Conservation (phyloP, 2,113 vertebrate genomes). For the Neomonachus schauinslandi region DNA sequence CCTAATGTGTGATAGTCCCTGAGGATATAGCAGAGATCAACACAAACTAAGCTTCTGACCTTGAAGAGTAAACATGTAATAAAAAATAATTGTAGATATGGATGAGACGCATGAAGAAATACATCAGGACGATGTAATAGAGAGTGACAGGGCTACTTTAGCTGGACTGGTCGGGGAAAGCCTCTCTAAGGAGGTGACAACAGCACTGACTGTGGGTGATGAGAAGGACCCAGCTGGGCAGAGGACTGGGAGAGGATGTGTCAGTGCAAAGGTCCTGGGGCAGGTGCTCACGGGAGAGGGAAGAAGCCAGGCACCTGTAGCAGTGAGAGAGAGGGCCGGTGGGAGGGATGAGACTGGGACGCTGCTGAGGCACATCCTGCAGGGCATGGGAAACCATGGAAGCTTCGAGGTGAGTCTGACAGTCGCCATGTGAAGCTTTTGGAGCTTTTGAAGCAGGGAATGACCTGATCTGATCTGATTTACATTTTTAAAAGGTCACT, state of each 20-base stretch:
- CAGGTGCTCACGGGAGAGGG: neutral
- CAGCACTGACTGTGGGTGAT: neutral
- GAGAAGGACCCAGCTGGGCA: neutral
- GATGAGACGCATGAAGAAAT: neutral
- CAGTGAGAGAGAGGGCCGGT: neutral
- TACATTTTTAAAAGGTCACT: neutral
- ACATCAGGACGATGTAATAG: neutral
- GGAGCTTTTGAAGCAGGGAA: neutral
- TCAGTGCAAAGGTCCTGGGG: neutral
- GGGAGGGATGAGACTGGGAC: neutral
- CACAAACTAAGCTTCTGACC: neutral
- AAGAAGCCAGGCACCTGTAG: neutral
- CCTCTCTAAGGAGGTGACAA: neutral
- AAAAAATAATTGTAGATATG: neutral
- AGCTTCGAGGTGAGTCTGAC: neutral
- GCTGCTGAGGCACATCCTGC: too few relatives aligned
- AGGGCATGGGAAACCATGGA: neutral
- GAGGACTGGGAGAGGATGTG: neutral
- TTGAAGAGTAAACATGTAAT: neutral
- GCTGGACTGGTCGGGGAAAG: neutral
- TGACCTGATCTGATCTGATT: neutral
- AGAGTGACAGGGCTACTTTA: neutral
- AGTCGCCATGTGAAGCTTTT: accelerated
- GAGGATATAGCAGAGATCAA: neutral
- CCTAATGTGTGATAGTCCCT: neutral